Conservation (phyloP, 2,888 invertebrate species). For the Stenichneumon culpator region DNA sequence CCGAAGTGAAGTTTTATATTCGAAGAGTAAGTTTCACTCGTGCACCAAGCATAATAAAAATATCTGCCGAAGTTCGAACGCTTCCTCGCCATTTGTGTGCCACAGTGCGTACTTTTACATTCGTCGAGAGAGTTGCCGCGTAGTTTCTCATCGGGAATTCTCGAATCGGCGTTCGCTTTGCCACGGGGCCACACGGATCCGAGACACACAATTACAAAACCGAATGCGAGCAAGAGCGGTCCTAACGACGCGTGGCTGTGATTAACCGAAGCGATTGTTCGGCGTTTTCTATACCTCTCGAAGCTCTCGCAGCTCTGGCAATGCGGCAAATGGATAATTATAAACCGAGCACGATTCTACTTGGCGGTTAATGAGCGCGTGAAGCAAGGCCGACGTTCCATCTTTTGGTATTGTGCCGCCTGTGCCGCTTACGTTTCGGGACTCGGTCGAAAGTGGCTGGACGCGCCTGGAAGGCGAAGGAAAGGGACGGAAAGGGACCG, state of each 20-base stretch:
- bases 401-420: slow-evolving; percentile 19
- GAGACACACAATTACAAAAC: slow-evolving; percentile 33
- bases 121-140: slow-evolving; percentile 21
- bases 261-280: slow-evolving; percentile 74
- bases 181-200: slow-evolving; percentile 22
- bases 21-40: slow-evolving; percentile 21
- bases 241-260: slow-evolving; percentile 68
- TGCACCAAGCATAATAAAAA: slow-evolving; percentile 20
- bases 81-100: background rate
- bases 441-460: background rate
- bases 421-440: background rate
- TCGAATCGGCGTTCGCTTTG: slow-evolving; percentile 21
- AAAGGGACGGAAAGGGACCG: background rate
- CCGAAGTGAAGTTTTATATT: background rate
- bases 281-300: slow-evolving; percentile 37
- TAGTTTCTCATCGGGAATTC: slow-evolving; percentile 33
- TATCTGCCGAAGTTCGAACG: slow-evolving; percentile 31
- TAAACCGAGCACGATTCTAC: slow-evolving; percentile 72
- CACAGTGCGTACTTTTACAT: slow-evolving; percentile 29
- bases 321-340: slow-evolving; percentile 74
- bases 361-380: slow-evolving; percentile 73
- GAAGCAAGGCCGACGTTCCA: slow-evolving; percentile 20
- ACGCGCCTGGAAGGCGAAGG: background rate
- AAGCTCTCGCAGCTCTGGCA: slow-evolving; percentile 22
- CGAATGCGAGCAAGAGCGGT: slow-evolving; percentile 48